Evolutionary conservation across 2,113 vertebrate species (phyloP), one percentile per base, ranked within the genome.

Genomic region (Probosciger aterrimus): DNA sequence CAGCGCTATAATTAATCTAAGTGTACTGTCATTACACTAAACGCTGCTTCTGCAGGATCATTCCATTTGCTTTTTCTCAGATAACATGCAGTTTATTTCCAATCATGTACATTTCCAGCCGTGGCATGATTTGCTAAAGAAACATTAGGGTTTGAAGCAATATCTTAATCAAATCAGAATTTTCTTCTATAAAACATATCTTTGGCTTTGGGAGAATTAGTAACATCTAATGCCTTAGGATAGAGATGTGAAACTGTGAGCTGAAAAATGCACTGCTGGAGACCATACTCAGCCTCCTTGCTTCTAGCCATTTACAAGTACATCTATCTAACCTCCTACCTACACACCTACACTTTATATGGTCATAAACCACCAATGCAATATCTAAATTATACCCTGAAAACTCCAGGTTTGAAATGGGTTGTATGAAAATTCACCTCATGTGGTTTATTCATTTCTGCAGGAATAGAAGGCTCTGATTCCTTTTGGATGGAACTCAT

Each of bases 81-180:
- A 96, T 96, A 97, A 97, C 97, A 97, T 41, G 76, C 91, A 97
- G 94, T 97, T 98, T 96, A 96, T 96, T 97, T 97, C 93, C 84
- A 98, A 90, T 97, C 97, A 90, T 96, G 93, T 79, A 92, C 86
- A 0, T 90, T 81, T 82, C 80, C 69, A 81, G 75, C 82, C 5
- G 3, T 96, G 90, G 92, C 89, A 85, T 93, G 95, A 95, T 97
- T 97, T 94, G 94, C 90, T 97, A 91, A 97, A 97, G 95, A 83
- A 96, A 95, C 92, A 94, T 96, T 97, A 96, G 89, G 91, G 97
- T 96, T 98, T 75, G 94, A 96, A 98, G 96, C 96, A 94, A 31
- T 97, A 96, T 95, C 97, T 98, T 98, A 98, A 98, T 98, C 97
- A 98, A 98, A 98, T 98, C 97, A 97, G 95, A 95, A 95, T 96